phyloP scores from a whole-genome alignment of 2,797 vertebrate genomes.

The Galago senegalensis region DNA sequence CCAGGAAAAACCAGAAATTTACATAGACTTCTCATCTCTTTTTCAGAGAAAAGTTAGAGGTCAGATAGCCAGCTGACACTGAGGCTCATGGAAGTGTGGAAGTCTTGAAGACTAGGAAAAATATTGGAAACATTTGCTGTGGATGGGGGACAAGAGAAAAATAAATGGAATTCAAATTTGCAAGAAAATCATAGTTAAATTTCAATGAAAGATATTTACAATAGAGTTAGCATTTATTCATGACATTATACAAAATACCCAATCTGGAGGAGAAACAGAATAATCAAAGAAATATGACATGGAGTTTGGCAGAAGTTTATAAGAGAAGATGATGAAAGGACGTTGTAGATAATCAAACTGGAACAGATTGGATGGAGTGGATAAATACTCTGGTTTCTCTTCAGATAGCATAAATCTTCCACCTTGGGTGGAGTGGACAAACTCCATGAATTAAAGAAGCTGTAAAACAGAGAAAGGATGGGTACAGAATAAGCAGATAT shows the following conservation, averaged over 20 bases:
- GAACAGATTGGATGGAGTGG: background rate
- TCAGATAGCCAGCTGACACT: background rate
- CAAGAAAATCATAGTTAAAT: background rate
- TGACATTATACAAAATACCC: background rate
- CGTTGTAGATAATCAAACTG: background rate
- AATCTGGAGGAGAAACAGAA: background rate
- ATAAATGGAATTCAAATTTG: background rate
- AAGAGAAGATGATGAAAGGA: background rate
- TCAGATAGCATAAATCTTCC: too few species aligned
- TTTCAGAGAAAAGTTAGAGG: conserved; percentile 35
- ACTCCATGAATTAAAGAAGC: background rate
- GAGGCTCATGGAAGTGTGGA: background rate
- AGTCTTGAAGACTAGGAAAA: background rate
- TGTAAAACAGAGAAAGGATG: background rate
- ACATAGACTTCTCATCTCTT: background rate
- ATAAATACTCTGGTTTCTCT: background rate
- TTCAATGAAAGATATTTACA: background rate
- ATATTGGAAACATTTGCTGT: background rate
- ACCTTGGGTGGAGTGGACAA: background rate
- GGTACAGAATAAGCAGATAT: background rate
- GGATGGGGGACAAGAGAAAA: background rate
- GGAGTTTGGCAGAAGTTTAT: background rate
- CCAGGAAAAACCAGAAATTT: background rate
- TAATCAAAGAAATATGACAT: background rate
- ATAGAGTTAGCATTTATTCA: background rate